Evolutionary conservation across 2,113 vertebrate species (phyloP).

Genomic region (Prunella fulvescens): DNA sequence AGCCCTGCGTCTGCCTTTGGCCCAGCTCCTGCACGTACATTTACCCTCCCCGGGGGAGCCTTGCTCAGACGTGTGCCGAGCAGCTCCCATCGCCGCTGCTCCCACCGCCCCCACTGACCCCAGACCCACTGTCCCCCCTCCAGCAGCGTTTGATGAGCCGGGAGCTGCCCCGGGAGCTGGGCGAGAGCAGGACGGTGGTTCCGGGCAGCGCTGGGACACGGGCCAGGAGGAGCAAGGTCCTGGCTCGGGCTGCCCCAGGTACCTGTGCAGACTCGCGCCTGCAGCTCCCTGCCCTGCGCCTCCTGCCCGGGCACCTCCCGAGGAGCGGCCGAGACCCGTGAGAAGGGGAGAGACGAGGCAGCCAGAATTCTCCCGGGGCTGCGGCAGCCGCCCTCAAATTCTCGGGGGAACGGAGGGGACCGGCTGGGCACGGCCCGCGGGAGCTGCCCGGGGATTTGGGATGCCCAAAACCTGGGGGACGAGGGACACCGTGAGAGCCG

Average conservation of each 20-base stretch:
- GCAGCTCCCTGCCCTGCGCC: background rate
- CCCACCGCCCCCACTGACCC: background rate
- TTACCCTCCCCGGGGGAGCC: background rate
- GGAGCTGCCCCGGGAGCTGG: background rate
- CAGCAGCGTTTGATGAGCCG: rapidly evolving
- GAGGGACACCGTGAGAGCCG: background rate
- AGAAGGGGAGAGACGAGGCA: background rate
- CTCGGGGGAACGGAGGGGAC: background rate
- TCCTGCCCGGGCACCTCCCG: background rate
- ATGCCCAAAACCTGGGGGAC: too few species aligned
- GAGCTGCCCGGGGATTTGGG: background rate
- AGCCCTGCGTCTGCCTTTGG: constrained; percentile 7
- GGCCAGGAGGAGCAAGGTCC: background rate
- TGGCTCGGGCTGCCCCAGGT: rapidly evolving
- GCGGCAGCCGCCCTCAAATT: background rate
- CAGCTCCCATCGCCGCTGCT: background rate
- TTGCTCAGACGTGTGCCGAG: background rate
- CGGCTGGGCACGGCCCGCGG: rapidly evolving
- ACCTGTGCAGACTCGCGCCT: background rate
- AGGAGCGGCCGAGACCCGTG: background rate
- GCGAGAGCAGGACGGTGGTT: background rate
- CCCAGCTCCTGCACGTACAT: background rate
- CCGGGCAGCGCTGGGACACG: rapidly evolving
- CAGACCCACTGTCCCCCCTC: rapidly evolving
- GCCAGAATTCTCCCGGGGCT: background rate